These are phyloP conservation scores for Aethes cnicana DNA, from an alignment of 2,888 invertebrate genomes.

Conservation along the genomic window DNA sequence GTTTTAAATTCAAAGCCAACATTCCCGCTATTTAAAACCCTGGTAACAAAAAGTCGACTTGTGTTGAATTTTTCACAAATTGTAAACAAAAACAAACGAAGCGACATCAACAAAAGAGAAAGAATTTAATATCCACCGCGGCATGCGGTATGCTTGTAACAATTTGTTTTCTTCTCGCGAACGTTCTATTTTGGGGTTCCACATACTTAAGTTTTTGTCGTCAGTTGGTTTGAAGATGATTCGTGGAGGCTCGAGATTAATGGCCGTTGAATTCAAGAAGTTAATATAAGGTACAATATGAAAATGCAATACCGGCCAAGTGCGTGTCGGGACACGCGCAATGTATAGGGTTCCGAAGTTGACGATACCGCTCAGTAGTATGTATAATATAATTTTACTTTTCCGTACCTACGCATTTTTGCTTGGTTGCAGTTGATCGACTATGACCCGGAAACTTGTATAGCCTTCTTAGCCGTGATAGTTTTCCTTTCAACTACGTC, in stretches of 20 bases:
- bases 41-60: conserved; percentile 56
- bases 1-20: conserved; percentile 55
- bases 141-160: conserved; percentile 63
- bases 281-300: too few species aligned
- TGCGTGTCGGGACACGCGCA: too few species aligned
- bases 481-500: too few species aligned
- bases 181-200: conserved; percentile 59
- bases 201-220: conserved; percentile 49
- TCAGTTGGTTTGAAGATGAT: conserved; percentile 43
- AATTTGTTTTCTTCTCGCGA: conserved; percentile 69
- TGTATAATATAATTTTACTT: too few species aligned
- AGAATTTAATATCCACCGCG: conserved; percentile 76
- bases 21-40: conserved; percentile 56
- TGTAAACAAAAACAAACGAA: conserved; percentile 64
- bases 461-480: too few species aligned
- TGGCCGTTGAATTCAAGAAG: conserved; percentile 16
- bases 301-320: too few species aligned
- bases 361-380: too few species aligned
- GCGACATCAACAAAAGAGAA: conserved; percentile 64
- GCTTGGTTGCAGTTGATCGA: too few species aligned
- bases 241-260: conserved; percentile 34
- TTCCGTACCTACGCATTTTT: too few species aligned
- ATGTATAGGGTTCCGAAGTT: too few species aligned
- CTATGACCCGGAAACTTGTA: too few species aligned
- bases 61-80: conserved; percentile 57